These are phyloP conservation scores for Carettochelys insculpta DNA, from an alignment of 2,113 vertebrate genomes.

Conservation along the genomic window DNA sequence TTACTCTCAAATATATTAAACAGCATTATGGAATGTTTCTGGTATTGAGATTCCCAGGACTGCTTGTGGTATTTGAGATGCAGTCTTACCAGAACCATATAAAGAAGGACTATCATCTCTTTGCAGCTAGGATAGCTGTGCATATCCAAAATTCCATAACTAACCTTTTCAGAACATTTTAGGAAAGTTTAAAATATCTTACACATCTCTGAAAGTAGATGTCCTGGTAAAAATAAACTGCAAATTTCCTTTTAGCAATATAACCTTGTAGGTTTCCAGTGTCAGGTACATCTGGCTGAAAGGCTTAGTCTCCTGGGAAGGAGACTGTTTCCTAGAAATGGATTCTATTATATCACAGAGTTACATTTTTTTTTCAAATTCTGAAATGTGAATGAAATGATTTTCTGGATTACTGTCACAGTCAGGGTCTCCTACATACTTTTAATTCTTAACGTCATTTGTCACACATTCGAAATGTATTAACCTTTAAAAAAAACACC, in stretches of 20 bases:
- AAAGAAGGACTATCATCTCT: not conserved
- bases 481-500: slow-evolving; percentile 33
- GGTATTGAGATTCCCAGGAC: not conserved
- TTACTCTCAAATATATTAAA: not conserved
- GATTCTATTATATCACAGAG: not conserved
- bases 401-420: not conserved
- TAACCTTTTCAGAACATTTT: not conserved
- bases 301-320: not conserved
- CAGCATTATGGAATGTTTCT: not conserved
- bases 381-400: not conserved
- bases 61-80: not conserved
- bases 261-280: not conserved
- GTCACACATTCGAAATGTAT: slow-evolving; percentile 29
- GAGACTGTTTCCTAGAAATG: not conserved
- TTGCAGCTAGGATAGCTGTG: not conserved
- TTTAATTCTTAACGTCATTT: slow-evolving; percentile 19
- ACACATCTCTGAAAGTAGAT: not conserved
- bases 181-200: not conserved
- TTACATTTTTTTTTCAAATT: not conserved
- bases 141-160: not conserved
- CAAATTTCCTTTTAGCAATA: fast-evolving
- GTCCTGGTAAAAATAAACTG: not conserved
- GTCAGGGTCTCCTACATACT: not conserved
- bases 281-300: not conserved
- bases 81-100: not conserved